Evolutionary conservation across 2,113 vertebrate genomes (phyloP).

Genomic region (Guaruba guarouba): DNA sequence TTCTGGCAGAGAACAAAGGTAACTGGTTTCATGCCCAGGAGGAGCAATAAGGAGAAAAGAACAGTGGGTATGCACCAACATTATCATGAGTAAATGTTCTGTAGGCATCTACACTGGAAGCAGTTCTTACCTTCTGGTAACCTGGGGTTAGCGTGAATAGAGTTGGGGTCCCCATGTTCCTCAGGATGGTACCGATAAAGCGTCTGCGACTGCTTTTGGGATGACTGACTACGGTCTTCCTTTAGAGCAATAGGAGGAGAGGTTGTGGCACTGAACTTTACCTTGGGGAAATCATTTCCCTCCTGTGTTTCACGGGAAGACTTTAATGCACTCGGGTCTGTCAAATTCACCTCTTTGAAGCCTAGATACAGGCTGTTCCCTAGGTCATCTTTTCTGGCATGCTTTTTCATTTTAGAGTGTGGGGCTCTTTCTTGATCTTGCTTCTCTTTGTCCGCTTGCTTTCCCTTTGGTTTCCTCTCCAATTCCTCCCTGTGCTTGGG

Average conservation of each 20-base stretch:
- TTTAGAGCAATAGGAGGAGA: slow-evolving; percentile 38
- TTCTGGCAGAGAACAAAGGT: background rate
- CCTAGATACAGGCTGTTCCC: background rate
- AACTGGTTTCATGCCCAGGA: background rate
- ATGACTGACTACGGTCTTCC: slow-evolving; percentile 36
- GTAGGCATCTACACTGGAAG: background rate
- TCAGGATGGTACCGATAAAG: slow-evolving; percentile 57
- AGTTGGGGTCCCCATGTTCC: slow-evolving; percentile 73
- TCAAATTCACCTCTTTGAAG: background rate
- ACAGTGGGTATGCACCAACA: background rate
- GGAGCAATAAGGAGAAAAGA: background rate
- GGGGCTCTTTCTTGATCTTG: slow-evolving; percentile 42
- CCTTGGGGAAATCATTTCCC: slow-evolving; percentile 38
- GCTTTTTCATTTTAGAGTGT: slow-evolving; percentile 67
- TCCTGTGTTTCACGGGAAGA: background rate
- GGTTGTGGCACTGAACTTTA: slow-evolving; percentile 65
- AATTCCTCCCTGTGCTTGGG: background rate
- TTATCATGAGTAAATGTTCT: background rate
- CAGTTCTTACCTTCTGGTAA: slow-evolving; percentile 77
- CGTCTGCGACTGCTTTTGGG: slow-evolving; percentile 45
- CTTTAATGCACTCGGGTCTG: background rate
- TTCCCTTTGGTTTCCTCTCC: background rate
- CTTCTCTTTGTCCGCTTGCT: background rate
- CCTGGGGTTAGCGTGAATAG: slow-evolving; percentile 64
- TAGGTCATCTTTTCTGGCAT: background rate